A percentile compares a stretch with the other conserved stretches of the same genome.
These are phyloP conservation scores for Hypomesus transpacificus DNA, from an alignment of 2,113 vertebrate species.

Conservation along the genomic window DNA sequence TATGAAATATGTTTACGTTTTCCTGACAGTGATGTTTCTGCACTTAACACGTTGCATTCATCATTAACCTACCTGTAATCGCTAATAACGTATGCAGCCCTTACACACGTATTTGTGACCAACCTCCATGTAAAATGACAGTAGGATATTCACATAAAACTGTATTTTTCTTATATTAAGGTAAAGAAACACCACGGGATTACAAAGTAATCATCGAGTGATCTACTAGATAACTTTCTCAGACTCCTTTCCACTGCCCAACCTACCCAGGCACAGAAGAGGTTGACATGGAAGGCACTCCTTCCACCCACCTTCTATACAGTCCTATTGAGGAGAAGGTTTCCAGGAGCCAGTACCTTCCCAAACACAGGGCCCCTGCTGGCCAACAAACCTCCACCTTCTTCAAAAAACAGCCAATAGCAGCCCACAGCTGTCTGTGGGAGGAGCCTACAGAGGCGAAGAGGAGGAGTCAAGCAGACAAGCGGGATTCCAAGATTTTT, in stretches of 20 bases:
- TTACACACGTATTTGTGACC: too few species aligned
- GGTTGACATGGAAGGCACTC: constrained; percentile 79
- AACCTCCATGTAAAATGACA: too few species aligned
- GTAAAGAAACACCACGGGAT: not conserved
- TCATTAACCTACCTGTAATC: too few species aligned
- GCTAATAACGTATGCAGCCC: too few species aligned
- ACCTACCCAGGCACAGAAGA: constrained; percentile 7
- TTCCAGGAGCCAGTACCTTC: constrained; percentile 76
- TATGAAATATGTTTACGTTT: too few species aligned
- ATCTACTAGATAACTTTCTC: not conserved
- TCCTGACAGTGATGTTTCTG: too few species aligned
- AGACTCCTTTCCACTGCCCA: not conserved
- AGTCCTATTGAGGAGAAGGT: constrained; percentile 76
- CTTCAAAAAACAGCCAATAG: constrained; percentile 62
- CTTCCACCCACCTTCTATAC: constrained; percentile 71
- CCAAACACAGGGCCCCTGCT: constrained; percentile 64
- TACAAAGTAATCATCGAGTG: not conserved
- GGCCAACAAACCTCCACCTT: constrained; percentile 68
- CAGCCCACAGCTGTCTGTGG: constrained; percentile 66
- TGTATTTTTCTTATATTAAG: constrained; percentile 10
- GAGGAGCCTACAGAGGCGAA: constrained; percentile 61
- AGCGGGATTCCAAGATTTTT: constrained; percentile 55
- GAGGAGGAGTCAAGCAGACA: constrained; percentile 54
- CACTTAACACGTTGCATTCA: too few species aligned
- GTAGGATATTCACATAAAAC: too few species aligned